Evolutionary conservation across 2,888 invertebrate species (phyloP).

Genomic region (Coelogynopora nodosa): DNA sequence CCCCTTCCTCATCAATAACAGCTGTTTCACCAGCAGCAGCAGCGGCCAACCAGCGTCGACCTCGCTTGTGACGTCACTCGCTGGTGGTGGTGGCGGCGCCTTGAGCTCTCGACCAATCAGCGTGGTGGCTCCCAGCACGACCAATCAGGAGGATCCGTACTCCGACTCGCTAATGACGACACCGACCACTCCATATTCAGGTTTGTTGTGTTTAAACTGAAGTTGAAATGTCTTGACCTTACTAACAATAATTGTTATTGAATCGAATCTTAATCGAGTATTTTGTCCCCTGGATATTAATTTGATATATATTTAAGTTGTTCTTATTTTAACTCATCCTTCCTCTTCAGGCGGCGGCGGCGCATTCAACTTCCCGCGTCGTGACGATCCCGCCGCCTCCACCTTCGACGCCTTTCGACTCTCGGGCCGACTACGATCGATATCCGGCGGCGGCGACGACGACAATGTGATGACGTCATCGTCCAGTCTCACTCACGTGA

Average conservation of each 20-base stretch:
- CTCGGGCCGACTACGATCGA: background rate
- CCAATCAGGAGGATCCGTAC: background rate
- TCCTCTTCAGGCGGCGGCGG: too few species aligned
- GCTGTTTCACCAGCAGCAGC: background rate
- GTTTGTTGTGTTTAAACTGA: too few species aligned
- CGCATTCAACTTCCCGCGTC: too few species aligned
- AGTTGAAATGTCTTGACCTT: too few species aligned
- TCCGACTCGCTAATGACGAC: background rate
- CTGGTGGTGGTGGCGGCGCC: too few species aligned
- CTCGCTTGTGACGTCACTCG: background rate
- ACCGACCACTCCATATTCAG: background rate
- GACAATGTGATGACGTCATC: background rate
- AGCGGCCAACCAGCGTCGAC: too few species aligned
- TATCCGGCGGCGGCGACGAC: background rate
- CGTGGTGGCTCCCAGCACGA: background rate
- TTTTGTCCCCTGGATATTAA: too few species aligned
- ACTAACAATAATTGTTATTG: too few species aligned
- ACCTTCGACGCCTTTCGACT: background rate
- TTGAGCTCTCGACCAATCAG: background rate
- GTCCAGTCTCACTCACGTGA: background rate
- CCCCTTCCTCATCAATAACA: background rate
- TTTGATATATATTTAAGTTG: too few species aligned
- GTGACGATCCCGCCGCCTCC: background rate
- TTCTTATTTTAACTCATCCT: too few species aligned
- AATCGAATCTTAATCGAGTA: too few species aligned